Base-by-base conservation (phyloP, 1,140 invertebrate genomes). In the Lutraria rhynchaena region DNA sequence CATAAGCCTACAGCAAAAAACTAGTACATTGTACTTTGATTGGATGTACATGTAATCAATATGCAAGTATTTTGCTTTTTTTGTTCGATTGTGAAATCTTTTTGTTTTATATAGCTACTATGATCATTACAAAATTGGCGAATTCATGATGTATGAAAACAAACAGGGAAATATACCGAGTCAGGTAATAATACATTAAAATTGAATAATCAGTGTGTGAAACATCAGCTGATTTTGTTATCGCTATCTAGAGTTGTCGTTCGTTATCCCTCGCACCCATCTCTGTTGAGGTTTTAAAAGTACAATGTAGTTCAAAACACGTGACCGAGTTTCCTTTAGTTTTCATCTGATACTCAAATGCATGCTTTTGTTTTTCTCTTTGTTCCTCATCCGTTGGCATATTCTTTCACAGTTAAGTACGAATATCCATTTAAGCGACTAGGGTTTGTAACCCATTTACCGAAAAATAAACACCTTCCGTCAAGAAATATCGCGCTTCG, bases 101-200 rank as follows among this genome's bases (percentile, higher is more conserved):
- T n/a, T n/a, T n/a, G n/a, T n/a, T n/a, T n/a, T n/a, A n/a, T 55
- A 5, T 22, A 63, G 60, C 19, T 1, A 19, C 17, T 69, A 69
- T 27, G 31, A 70, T n/a, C 55, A 70, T 27, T 70, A 51, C 67
- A 70, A 70, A 55, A 49, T 70, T 33, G 67, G 67, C 15, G 67
- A 70, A 37, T 70, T 70, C 35, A 35, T 27, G 0, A 70, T 70
- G 67, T 70, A 70, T 22, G 51, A 70, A 37, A 70, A 49, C 15
- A 70, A 24, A 55, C 35, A 19, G 2, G 35, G 35, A 22, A 70
- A 55, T 37, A 37, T 44, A 4, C 27, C 46, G 22, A 53, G 31
- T 9, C 46, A 70, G 31, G 67, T 70, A 70, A 29, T 58, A 22
- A 58, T 11, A 11, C 19, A 19, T 46, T 11, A 46, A 46, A 46